A percentile compares a stretch with the other conserved stretches of the same genome.
phyloP scores from a whole-genome alignment of 2,888 invertebrate genomes.

The Campoplex nolae region DNA sequence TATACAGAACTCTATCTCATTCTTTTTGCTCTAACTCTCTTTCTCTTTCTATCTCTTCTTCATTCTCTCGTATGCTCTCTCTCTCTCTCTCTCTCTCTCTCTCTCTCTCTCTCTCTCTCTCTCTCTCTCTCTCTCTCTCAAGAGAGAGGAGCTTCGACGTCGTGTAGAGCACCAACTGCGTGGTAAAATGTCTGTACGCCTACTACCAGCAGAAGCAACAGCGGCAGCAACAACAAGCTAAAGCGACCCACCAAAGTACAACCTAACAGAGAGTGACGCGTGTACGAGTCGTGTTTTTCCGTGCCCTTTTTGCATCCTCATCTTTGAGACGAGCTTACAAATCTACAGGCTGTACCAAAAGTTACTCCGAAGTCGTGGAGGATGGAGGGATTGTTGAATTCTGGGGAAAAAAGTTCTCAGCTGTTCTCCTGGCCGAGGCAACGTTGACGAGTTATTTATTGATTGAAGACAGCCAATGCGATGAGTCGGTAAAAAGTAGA shows the following conservation, averaged over 20 bases:
- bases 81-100: background rate
- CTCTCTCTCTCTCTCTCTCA: slow-evolving; percentile 25
- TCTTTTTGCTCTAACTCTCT: slow-evolving; percentile 54
- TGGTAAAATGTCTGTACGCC: slow-evolving; percentile 65
- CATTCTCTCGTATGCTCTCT: slow-evolving; percentile 32
- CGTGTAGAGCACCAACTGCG: slow-evolving; percentile 61
- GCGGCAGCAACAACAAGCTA: slow-evolving; percentile 57
- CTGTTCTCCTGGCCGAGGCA: background rate
- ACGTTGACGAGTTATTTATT: background rate
- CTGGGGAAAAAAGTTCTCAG: background rate
- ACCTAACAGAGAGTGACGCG: slow-evolving; percentile 51
- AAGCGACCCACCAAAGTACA: slow-evolving; percentile 56
- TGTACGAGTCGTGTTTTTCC: slow-evolving; percentile 60
- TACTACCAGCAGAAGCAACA: slow-evolving; percentile 61
- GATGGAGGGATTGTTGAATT: background rate
- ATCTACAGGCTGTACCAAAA: slow-evolving; percentile 14
- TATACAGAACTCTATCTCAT: slow-evolving; percentile 61
- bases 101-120: slow-evolving; percentile 45
- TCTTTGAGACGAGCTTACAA: slow-evolving; percentile 1
- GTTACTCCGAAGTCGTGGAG: background rate
- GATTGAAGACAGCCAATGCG: background rate
- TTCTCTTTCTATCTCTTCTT: slow-evolving; percentile 55
- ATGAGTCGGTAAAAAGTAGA: background rate
- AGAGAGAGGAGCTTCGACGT: slow-evolving; percentile 55
- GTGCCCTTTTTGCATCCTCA: slow-evolving; percentile 47